Evolutionary conservation across 2,888 invertebrate species (phyloP), one percentile per base, ranked within the genome.

Genomic region (Eristalis tenax): DNA sequence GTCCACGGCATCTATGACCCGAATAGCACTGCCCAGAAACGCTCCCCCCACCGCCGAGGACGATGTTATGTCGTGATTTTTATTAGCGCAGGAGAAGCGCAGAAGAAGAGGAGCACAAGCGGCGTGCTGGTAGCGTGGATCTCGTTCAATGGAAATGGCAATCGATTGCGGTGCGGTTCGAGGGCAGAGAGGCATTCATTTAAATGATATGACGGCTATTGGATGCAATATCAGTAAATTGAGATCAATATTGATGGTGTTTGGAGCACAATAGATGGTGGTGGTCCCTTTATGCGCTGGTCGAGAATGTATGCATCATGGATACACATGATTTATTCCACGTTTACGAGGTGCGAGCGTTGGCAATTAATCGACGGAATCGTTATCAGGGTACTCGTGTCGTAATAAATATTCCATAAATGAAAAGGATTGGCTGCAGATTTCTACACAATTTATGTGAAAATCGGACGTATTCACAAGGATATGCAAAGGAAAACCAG

Each of bases 191-290:
- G 76, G 76, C 87, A 83, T 87, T 80, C 87, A 76, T 87, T 87
- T 87, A 80, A 83, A 65, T 87, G 79, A 83, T 83, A 79, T 76
- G 83, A 87, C 68, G 79, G 87, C 83, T 83, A 87, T 87, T 83
- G 87, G 75, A 73, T 83, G 83, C 83, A 87, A 83, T 87, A 87
- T 87, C 83, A 63, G 79, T 78, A 83, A 83, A 87, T 87, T 87
- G 83, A 80, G 83, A 87, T 87, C 83, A 71, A 79, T 83, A 87
- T 76, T 83, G 82, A 87, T 83, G 83, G 79, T 66, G 50, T 66
- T 79, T 71, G 57, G 23, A 22, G 22, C n/a, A 35, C 26, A 57
- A 18, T 38, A 32, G 71, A 56, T 71, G 65, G 5, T 59, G 26
- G 23, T 28, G 59, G 59, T 59, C 26, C 59, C 15, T 59, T 59